phyloP scores from a whole-genome alignment of 53 echinoderm and acorn worm species.

The Holothuria leucospilota region DNA sequence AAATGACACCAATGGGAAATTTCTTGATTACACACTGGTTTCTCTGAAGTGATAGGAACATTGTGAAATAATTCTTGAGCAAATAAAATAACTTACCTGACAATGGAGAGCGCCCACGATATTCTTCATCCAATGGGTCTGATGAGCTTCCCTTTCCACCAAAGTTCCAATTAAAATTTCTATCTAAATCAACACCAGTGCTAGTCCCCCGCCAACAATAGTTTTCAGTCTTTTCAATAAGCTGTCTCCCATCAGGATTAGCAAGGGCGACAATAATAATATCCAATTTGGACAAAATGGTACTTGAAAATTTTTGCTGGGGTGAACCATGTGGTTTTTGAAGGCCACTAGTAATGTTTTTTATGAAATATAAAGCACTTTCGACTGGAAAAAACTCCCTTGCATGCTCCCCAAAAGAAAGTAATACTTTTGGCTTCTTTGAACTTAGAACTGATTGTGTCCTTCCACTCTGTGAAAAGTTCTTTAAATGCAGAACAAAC shows the following conservation, averaged over 20 bases:
- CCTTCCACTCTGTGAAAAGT: constrained; percentile 75
- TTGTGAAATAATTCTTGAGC: background rate
- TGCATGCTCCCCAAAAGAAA: constrained; percentile 96
- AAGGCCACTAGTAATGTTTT: constrained; percentile 75
- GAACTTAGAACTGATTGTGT: constrained; percentile 42
- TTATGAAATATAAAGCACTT: constrained; percentile 79
- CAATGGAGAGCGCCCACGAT: constrained; percentile 75
- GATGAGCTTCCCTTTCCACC: constrained; percentile 94
- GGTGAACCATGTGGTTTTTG: constrained; percentile 55
- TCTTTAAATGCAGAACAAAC: constrained; percentile 81
- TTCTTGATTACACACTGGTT: too few species aligned
- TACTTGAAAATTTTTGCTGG: constrained; percentile 61
- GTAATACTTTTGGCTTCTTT: constrained; percentile 76
- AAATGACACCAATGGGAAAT: too few species aligned
- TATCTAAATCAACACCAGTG: constrained; percentile 86
- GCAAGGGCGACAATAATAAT: constrained; percentile 80
- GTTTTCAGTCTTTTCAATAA: constrained; percentile 81
- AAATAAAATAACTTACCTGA: constrained; percentile 69
- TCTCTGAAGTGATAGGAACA: too few species aligned
- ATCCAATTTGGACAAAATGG: constrained; percentile 72
- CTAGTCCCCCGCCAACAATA: constrained; percentile 97
- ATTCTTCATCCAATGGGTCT: constrained; percentile 91
- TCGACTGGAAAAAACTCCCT: constrained; percentile 96
- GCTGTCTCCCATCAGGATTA: constrained; percentile 90
- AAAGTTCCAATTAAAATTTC: constrained; percentile 96